A percentile compares a stretch with the other conserved stretches of the same genome.
Evolutionary conservation across 2,888 invertebrate species (phyloP).

Genomic region (Disparrhopalites patrizii): DNA sequence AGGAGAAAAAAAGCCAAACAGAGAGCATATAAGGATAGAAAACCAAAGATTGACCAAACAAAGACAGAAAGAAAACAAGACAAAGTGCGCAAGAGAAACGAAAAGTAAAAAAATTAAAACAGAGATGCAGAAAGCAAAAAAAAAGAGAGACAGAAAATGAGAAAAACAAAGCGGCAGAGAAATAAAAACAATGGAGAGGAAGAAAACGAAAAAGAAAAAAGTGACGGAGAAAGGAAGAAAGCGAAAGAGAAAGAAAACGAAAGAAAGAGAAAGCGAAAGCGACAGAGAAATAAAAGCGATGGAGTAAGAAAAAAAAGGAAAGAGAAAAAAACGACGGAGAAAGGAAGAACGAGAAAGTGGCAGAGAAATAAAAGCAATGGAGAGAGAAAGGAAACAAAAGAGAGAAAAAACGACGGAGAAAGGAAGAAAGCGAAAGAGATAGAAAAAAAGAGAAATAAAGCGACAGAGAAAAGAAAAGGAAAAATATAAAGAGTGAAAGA

Average conservation of each 20-base stretch:
- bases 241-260: conserved; percentile 16
- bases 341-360: no score
- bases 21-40: neutral
- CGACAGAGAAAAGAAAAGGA: neutral
- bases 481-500: no score
- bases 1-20: neutral
- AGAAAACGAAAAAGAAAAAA: neutral
- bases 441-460: neutral
- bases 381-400: no score
- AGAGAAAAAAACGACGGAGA: no score
- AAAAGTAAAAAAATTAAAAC: neutral
- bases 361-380: no score
- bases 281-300: no score
- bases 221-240: neutral
- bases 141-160: no score
- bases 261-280: no score
- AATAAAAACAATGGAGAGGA: neutral
- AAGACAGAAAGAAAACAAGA: neutral
- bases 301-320: no score
- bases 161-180: no score
- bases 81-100: neutral
- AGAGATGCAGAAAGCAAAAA: neutral
- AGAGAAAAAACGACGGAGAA: no score
- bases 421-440: neutral
- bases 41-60: no score